Evolutionary conservation across 2,888 invertebrate genomes (phyloP), one percentile per base, ranked within the genome.

Genomic region (Drosophila mulleri): DNA sequence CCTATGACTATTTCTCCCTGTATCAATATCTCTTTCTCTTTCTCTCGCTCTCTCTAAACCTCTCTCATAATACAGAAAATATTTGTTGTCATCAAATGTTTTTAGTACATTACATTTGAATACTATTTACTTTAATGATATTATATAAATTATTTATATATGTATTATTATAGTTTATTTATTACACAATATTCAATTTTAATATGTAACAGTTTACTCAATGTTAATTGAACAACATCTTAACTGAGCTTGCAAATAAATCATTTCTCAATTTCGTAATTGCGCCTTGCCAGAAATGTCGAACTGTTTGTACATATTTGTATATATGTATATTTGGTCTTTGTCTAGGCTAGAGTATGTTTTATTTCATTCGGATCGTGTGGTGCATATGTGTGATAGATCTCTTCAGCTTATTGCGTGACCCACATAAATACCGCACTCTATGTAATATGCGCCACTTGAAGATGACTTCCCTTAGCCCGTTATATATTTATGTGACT

Each of bases 361-460:
- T 54, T n/a, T 52, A 32, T 54, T 53, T 47, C 20, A 18, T 20
- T 41, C 11, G n/a, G 23, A 37, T 69, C 50, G 59, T 41, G 41
- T 62, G 58, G 8, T 20, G 54, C 50, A 52, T 41, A 20, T 54
- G 42, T 50, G 18, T 35, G 18, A 58, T 66, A 57, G 53, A 59
- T 59, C 35, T 63, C 23, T 56, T 4, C 41, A 14, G 37, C 16
- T 29, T 50, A 45, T 47, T 39, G 60, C 45, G 23, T 61, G 61
- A 45, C 61, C 64, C 74, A 74, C 54, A 65, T 66, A 18, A 48
- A 45, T 44, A 1, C 42, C 42, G 57, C 50, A 57, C 42, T 54
- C 65, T 39, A 62, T 75, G 37, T 57, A 42, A 53, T 69, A 53
- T 35, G 71, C 53, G 35, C 75, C 74, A 74, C 70, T 74, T 70